These are phyloP conservation scores for Ethmia dodecea DNA, from an alignment of 2,888 invertebrate genomes.

Conservation along the genomic window DNA sequence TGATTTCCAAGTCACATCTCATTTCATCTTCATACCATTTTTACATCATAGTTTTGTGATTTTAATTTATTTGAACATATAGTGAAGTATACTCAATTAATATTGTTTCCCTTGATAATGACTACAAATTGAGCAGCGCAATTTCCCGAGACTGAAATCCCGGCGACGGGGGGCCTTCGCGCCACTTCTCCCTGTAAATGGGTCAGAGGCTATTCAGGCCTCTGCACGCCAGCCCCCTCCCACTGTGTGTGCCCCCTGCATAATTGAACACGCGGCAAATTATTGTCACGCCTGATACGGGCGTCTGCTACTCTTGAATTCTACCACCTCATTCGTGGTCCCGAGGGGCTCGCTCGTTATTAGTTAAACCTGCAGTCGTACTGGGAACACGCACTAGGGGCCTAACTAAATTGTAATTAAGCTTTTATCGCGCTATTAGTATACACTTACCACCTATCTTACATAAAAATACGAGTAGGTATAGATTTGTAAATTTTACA, in stretches of 20 bases:
- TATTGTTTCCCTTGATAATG: conserved; percentile 14
- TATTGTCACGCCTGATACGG: conserved; percentile 60
- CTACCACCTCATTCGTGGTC: conserved; percentile 20
- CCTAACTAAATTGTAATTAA: conserved; percentile 2
- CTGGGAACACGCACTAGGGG: conserved; percentile 3
- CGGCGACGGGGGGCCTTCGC: conserved; percentile 41
- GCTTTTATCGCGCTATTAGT: conserved; percentile 7
- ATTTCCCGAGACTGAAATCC: conserved; percentile 36
- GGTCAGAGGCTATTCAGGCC: conserved; percentile 69
- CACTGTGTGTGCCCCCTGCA: conserved; percentile 60
- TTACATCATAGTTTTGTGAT: too few species aligned
- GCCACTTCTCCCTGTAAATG: conserved; percentile 61
- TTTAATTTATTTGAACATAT: too few species aligned
- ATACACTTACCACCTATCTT: too few species aligned
- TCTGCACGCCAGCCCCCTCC: conserved; percentile 29
- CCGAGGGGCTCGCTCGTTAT: conserved; percentile 19
- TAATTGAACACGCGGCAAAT: conserved; percentile 72
- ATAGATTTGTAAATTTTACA: too few species aligned
- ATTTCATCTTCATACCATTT: too few species aligned
- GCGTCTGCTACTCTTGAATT: conserved; percentile 40
- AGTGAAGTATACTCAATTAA: conserved; percentile 3
- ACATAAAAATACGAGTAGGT: too few species aligned
- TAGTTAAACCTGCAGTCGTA: conserved; percentile 5
- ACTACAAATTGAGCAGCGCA: conserved; percentile 27
- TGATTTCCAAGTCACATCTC: too few species aligned